Base-by-base conservation (phyloP, 1,140 invertebrate genomes). In the Camponotus floridanus region DNA sequence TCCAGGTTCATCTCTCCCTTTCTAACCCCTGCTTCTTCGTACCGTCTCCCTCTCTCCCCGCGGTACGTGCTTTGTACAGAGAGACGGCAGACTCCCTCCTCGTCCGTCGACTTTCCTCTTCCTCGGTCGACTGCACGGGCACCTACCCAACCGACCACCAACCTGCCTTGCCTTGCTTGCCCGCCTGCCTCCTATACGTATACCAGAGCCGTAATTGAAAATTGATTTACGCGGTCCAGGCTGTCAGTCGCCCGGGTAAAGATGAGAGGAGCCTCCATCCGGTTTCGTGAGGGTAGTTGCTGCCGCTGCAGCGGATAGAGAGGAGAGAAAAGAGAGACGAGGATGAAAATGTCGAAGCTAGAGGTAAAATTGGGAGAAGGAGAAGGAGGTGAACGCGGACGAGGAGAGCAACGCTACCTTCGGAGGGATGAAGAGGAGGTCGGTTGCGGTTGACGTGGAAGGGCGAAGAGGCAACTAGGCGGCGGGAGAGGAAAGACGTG, bases 141-240 rank as follows among this genome's bases (percentile, higher is more conserved):
- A 88, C 70, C 86, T 87, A 86, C 85, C 86, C 80, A 71, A 88
- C 81, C 88, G 67, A 89, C 88, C 81, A 86, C 68, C 68, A 51
- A 70, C 65, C 71, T 89, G 87, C 86, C 85, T 78, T 79, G 87
- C 85, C 88, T 89, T 85, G 85, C 88, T 85, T 86, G 76, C 74
- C 79, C 31, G 57, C 80, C 86, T 78, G 61, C 85, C 62, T 79
- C 67, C 55, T 67, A 76, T 81, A 91, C 86, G 88, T 91, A 91
- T 91, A 92, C 86, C 88, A 89, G 87, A 89, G 91, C 87, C 91
- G 92, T 95, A 95, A 95, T 95, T 95, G 95, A 95, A 95, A 95
- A 95, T 95, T 95, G 94, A 95, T 95, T 95, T 95, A 95, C 94
- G 94, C 92, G 93, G 93, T 94, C 93, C 92, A 91, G 90, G 88